These are phyloP conservation scores for Cheilosia vulpina DNA, from an alignment of 2,888 invertebrate species.

Conservation along the genomic window DNA sequence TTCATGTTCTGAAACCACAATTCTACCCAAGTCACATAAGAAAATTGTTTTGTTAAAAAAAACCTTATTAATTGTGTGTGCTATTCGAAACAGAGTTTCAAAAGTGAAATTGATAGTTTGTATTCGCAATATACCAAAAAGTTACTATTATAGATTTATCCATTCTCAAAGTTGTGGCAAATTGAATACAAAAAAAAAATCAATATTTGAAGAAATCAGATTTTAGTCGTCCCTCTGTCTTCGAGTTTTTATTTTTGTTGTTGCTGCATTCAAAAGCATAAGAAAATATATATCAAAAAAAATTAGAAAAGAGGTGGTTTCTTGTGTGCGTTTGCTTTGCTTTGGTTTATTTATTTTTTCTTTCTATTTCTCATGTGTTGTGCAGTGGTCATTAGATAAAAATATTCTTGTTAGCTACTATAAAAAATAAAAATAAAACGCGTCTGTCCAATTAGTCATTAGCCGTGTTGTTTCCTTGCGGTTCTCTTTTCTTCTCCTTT, in stretches of 20 bases:
- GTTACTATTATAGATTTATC: conserved; percentile 25
- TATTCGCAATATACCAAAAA: conserved; percentile 5
- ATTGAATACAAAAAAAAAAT: conserved; percentile 66
- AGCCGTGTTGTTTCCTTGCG: conserved; percentile 12
- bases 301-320: conserved; percentile 42
- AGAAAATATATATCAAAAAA: conserved; percentile 13
- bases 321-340: conserved; percentile 36
- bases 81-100: conserved; percentile 9
- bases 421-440: conserved; percentile 21
- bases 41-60: conserved; percentile 60
- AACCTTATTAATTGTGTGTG: conserved; percentile 42
- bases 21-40: conserved; percentile 56
- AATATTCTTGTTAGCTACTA: conserved; percentile 30
- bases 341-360: conserved; percentile 48
- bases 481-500: conserved; percentile 29
- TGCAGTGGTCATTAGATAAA: conserved; percentile 55
- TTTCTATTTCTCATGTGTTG: conserved; percentile 38
- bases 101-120: conserved; percentile 11
- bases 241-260: conserved; percentile 51
- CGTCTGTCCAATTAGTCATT: conserved; percentile 62
- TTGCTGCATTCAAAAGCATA: conserved; percentile 58
- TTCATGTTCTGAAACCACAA: conserved; percentile 57
- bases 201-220: conserved; percentile 69
- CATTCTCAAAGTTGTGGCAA: conserved; percentile 53
- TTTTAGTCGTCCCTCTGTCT: conserved; percentile 55